Base-by-base conservation (phyloP, 1,140 invertebrate species). In the Drosophila elegans region DNA sequence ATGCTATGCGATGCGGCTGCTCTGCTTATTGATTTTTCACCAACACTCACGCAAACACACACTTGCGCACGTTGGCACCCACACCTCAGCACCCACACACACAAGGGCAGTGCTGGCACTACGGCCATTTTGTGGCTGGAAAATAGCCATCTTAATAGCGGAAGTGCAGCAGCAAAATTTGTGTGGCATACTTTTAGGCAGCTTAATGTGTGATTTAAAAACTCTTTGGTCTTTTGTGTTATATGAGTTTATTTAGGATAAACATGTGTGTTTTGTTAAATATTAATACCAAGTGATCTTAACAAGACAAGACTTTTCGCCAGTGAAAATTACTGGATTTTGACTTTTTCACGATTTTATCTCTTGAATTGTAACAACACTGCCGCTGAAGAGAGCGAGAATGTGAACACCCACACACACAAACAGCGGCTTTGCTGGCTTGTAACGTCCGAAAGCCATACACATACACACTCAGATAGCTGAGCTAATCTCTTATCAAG, bases 401-500 rank as follows among this genome's bases (percentile, higher is more conserved):
- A 54, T 11, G 29, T 62, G 54, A 21, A 21, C 44, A 49, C 36
- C n/a, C 21, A 56, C 11, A 56, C 60, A 34, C 48, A 27, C 10
- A 39, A 52, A 45, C 53, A 51, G 36, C 12, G 54, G 61, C 39
- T 60, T 48, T 52, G 49, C 32, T 52, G 49, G 13, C 49, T 52
- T 25, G 59, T 25, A 54, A 53, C 13, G 32, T 60, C 46, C 49
- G n/a, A 59, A 51, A 59, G 46, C 16, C 78, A 60, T 48, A 76
- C 62, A 41, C 52, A 46, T 13, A 13, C 55, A 66, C 38, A 34
- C 34, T 32, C 44, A 57, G 51, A 64, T 46, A 57, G 42, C 59
- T 63, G 59, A 66, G 74, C 75, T 86, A 88, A 86, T 88, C 83
- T 88, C 78, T 88, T 86, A 86, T 86, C 82, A 86, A 74, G 64